phyloP scores from a whole-genome alignment of 2,797 vertebrate genomes.

The Tarsius wallacei region DNA sequence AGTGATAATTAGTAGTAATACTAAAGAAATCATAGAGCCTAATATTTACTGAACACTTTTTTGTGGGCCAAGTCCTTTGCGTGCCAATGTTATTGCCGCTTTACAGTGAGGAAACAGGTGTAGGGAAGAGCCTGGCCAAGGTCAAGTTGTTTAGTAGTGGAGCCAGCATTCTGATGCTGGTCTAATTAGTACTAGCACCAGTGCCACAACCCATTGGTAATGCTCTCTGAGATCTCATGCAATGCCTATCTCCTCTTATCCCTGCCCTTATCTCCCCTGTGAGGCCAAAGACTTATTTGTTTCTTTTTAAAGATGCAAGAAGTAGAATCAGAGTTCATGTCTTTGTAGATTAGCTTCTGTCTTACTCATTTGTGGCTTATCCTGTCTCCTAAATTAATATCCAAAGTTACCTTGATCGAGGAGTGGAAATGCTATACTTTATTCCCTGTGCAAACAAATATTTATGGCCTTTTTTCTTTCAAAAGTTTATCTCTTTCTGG shows the following conservation, averaged over 20 bases:
- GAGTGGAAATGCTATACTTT: neutral
- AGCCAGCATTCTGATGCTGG: neutral
- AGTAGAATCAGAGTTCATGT: neutral
- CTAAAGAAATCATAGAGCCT: neutral
- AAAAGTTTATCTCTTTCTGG: constrained; percentile 80
- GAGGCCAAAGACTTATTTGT: neutral
- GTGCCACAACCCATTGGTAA: neutral
- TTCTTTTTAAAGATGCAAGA: neutral
- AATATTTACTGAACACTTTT: neutral
- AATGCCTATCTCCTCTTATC: neutral
- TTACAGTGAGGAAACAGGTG: neutral
- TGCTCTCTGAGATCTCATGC: neutral
- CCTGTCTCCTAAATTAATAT: neutral
- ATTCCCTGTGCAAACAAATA: constrained; percentile 56
- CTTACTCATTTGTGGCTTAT: constrained; percentile 4
- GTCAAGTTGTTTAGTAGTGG: neutral
- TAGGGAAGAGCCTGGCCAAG: neutral
- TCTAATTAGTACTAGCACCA: neutral
- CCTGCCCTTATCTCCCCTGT: neutral
- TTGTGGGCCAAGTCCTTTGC: neutral
- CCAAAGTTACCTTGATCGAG: constrained; percentile 31
- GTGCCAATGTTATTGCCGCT: neutral
- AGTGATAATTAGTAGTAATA: neutral
- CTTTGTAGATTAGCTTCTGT: neutral
- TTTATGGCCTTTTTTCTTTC: constrained; percentile 69